Base-by-base conservation (phyloP, 2,113 vertebrate genomes). In the Tricholaema leucomelas region DNA sequence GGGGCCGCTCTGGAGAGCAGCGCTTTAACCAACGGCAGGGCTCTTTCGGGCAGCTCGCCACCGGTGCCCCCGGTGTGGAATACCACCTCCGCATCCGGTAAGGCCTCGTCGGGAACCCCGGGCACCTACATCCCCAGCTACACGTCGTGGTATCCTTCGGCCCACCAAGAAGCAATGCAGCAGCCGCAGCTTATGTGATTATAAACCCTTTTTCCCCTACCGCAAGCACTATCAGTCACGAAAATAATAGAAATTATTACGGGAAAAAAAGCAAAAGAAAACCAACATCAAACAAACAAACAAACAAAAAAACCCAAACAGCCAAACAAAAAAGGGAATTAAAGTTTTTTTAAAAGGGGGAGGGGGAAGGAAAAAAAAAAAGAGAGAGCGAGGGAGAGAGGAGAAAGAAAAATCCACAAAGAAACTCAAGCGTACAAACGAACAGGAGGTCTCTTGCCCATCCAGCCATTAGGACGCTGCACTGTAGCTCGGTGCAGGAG, bases 81-180 rank as follows among this genome's bases (percentile, higher is more conserved):
- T 97, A 97, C 98, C 85, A 97, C 98, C 91, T 98, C 99, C 55
- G 97, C 98, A 44, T 98, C 98, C 50, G 98, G 98, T 80, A 99
- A 99, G 97, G 97, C 97, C 69, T 98, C 99, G 1, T 98, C 98
- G 93, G 98, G 98, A 66, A 98, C 98, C 35, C 97, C 98, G 63
- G 98, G 98, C 86, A 98, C 99, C 76, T 99, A 99, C 98, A 99
- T 99, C 87, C 99, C 99, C 97, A 99, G 98, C 98, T 99, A 99
- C 98, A 99, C 99, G 74, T 99, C 99, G 35, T 99, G 99, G 99
- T 99, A 99, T 74, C 99, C 99, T 69, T 98, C 98, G 78, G 97
- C 99, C 66, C 99, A 99, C 97, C 99, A 99, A 98, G 99, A 99
- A 98, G 98, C 99, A 98, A 98, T 99, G 99, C 99, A 99, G 98